Conservation (phyloP, 2,888 invertebrate genomes). For the Brachyptera putata region DNA sequence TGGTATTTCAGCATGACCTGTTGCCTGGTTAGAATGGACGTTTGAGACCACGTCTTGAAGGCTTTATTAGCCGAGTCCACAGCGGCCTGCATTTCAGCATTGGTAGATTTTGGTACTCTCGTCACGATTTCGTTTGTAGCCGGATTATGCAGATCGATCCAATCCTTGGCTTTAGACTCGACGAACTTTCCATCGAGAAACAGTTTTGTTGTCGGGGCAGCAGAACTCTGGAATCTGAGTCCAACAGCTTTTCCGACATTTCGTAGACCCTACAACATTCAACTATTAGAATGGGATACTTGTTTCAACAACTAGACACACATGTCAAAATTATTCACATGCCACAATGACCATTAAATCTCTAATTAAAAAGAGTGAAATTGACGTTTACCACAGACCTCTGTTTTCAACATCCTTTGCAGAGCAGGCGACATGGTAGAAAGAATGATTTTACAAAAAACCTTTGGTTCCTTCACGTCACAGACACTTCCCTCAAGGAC, state of each 20-base stretch:
- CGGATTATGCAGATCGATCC: constrained; percentile 94
- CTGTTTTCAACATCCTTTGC: constrained; percentile 11
- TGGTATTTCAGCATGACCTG: constrained; percentile 72
- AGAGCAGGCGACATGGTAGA: constrained; percentile 16
- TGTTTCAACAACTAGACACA: too few species aligned
- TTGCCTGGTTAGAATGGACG: constrained; percentile 88
- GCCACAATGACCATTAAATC: too few species aligned
- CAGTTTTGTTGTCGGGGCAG: constrained; percentile 76
- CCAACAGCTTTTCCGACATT: constrained; percentile 1
- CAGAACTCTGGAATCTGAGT: constrained; percentile 50
- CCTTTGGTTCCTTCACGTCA: neutral
- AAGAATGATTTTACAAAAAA: constrained; percentile 7
- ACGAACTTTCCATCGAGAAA: constrained; percentile 91
- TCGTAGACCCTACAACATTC: constrained; percentile 3
- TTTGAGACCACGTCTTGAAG: constrained; percentile 78
- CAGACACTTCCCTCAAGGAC: constrained; percentile 3
- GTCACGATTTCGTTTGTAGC: constrained; percentile 78
- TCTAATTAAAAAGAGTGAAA: too few species aligned
- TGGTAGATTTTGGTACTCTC: constrained; percentile 86
- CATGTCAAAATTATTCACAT: too few species aligned
- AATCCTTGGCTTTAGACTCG: constrained; percentile 89
- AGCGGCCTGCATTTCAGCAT: constrained; percentile 83
- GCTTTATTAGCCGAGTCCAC: constrained; percentile 81
- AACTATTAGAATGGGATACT: neutral
- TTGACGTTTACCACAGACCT: neutral